These are phyloP conservation scores for Siderastrea radians DNA, from an alignment of 92 coral and sea anemone species.

Conservation along the genomic window DNA sequence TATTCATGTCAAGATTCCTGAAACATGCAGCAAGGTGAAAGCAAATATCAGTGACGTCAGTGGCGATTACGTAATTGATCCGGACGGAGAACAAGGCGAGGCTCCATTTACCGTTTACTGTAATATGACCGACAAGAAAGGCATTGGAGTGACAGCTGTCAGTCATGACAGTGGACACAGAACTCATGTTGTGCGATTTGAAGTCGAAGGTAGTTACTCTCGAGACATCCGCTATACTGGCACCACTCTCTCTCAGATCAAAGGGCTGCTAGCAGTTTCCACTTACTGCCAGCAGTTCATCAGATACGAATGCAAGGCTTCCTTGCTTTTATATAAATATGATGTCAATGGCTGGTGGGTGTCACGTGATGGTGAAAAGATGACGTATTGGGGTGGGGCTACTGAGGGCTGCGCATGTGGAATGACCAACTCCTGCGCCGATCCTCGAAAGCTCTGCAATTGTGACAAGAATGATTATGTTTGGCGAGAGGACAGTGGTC, in stretches of 20 bases:
- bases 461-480: slow-evolving; percentile 28
- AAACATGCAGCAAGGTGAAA: slow-evolving; percentile 19
- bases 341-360: neutral
- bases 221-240: neutral
- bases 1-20: slow-evolving; percentile 8
- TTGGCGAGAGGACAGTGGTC: slow-evolving; percentile 5
- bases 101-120: slow-evolving; percentile 43
- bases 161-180: slow-evolving; percentile 56
- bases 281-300: slow-evolving; percentile 27
- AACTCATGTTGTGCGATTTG: slow-evolving; percentile 11
- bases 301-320: slow-evolving; percentile 12
- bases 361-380: neutral
- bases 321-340: neutral
- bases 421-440: neutral
- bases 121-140: slow-evolving; percentile 41
- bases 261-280: slow-evolving; percentile 9
- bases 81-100: slow-evolving; percentile 26
- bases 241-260: slow-evolving; percentile 9
- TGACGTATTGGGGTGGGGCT: slow-evolving; percentile 27
- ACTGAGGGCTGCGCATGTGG: slow-evolving; percentile 7
- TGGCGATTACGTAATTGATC: slow-evolving; percentile 35
- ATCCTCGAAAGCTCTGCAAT: slow-evolving; percentile 13
- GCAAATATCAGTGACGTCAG: slow-evolving; percentile 16
- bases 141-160: slow-evolving; percentile 50
- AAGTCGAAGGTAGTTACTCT: neutral